Evolutionary conservation across 2,797 vertebrate genomes (phyloP).

Genomic region (Chrosomus eos): DNA sequence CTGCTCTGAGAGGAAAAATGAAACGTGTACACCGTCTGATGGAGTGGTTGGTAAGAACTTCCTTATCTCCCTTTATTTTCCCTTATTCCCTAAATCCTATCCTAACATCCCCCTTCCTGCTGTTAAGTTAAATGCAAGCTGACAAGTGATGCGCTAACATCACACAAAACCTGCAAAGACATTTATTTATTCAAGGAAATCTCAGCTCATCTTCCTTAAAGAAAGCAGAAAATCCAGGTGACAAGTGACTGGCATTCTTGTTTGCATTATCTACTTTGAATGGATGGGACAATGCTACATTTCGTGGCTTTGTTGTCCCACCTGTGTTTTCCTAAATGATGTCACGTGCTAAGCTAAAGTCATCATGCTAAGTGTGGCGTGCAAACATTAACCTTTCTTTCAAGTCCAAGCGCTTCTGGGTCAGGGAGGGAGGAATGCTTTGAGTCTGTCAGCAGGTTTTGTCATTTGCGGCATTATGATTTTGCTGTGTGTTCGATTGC

Average conservation of each 20-base stretch:
- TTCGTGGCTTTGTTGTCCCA: slow-evolving; percentile 58
- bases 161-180: slow-evolving; percentile 9
- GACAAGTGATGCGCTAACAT: slow-evolving; percentile 25
- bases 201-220: slow-evolving; percentile 32
- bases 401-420: slow-evolving; percentile 55
- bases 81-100: slow-evolving; percentile 22
- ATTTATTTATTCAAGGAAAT: slow-evolving; percentile 41
- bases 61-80: neutral
- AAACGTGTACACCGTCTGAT: neutral
- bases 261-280: slow-evolving; percentile 18
- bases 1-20: neutral
- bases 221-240: slow-evolving; percentile 33
- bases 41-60: slow-evolving; percentile 12
- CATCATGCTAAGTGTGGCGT: slow-evolving; percentile 52
- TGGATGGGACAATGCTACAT: slow-evolving; percentile 19
- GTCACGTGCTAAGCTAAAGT: slow-evolving; percentile 36
- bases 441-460: slow-evolving; percentile 56
- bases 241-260: slow-evolving; percentile 35
- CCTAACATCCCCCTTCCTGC: slow-evolving; percentile 34
- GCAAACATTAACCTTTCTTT: slow-evolving; percentile 61
- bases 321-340: slow-evolving; percentile 59
- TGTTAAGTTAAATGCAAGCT: slow-evolving; percentile 21
- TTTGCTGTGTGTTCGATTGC: slow-evolving; percentile 10
- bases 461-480: slow-evolving; percentile 41
- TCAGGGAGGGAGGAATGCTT: slow-evolving; percentile 47